phyloP scores from a whole-genome alignment of 2,113 vertebrate species.

The Trachemys scripta region DNA sequence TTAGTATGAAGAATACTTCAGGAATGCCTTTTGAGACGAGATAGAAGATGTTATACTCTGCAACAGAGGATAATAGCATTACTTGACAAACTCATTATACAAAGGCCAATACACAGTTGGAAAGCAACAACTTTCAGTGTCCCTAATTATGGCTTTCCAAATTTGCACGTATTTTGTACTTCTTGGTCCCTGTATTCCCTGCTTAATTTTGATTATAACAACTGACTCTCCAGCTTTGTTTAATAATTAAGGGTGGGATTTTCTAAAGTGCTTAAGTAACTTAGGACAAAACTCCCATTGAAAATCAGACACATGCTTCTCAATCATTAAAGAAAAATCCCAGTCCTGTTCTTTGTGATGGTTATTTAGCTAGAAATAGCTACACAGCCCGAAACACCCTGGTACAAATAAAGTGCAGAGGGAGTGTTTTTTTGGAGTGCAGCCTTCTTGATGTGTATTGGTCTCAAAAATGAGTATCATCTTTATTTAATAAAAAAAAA shows the following conservation, averaged over 20 bases:
- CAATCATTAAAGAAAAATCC: neutral
- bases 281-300: neutral
- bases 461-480: neutral
- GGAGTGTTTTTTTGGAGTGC: neutral
- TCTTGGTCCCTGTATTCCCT: neutral
- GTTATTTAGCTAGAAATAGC: neutral
- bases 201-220: conserved; percentile 45
- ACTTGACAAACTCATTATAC: conserved; percentile 59
- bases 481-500: neutral
- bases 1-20: conserved; percentile 72
- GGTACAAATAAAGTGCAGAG: neutral
- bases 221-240: conserved; percentile 4
- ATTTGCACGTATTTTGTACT: neutral
- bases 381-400: neutral
- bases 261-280: conserved; percentile 28
- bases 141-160: neutral
- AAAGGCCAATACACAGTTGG: conserved; percentile 18
- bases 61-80: conserved; percentile 53
- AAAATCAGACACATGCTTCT: conserved; percentile 23
- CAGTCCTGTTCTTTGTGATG: neutral
- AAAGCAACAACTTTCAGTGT: conserved; percentile 60
- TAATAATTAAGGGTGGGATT: conserved; percentile 52
- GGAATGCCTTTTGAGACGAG: conserved; percentile 61
- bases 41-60: conserved; percentile 65
- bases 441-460: neutral